These are phyloP conservation scores for Microctenopoma stevenorrisi DNA, from an alignment of 2,797 vertebrate genomes.

Conservation along the genomic window DNA sequence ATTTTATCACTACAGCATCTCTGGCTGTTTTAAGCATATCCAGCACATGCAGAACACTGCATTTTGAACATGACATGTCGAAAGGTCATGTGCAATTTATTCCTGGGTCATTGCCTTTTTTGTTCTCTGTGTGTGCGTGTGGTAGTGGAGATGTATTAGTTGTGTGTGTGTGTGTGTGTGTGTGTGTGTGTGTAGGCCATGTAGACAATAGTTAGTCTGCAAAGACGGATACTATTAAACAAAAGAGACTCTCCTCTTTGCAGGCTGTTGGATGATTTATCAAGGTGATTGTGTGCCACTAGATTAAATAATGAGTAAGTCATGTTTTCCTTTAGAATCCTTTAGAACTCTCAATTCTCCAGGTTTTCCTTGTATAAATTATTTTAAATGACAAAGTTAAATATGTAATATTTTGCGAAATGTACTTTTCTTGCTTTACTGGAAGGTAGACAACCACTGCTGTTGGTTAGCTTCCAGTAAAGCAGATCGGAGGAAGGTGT, in stretches of 20 bases:
- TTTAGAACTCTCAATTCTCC: not conserved
- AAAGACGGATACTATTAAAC: slow-evolving; percentile 55
- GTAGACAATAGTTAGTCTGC: slow-evolving; percentile 53
- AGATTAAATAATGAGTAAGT: slow-evolving; percentile 47
- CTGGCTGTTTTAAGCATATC: slow-evolving; percentile 16
- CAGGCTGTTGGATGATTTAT: slow-evolving; percentile 72
- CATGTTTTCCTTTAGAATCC: slow-evolving; percentile 17
- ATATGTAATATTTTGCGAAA: slow-evolving; percentile 10
- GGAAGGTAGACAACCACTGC: not conserved
- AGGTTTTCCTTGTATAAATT: slow-evolving; percentile 9
- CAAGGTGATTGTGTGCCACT: slow-evolving; percentile 69
- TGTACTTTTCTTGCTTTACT: slow-evolving; percentile 4
- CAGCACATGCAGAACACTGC: slow-evolving; percentile 14
- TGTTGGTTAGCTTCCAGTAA: not conserved
- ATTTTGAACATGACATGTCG: slow-evolving; percentile 35
- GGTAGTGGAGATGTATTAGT: slow-evolving; percentile 28
- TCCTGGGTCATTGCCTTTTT: slow-evolving; percentile 36
- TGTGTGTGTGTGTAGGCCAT: slow-evolving; percentile 60
- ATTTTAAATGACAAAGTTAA: not conserved
- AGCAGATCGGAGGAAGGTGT: not conserved
- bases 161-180: slow-evolving; percentile 35
- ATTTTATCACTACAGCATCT: slow-evolving; percentile 43
- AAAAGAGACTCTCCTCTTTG: slow-evolving; percentile 60
- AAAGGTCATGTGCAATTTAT: slow-evolving; percentile 64
- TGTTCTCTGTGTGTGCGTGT: slow-evolving; percentile 14